A percentile compares a stretch with the other conserved stretches of the same genome.
Conservation (phyloP, 2,797 vertebrate genomes). For the Chiloscyllium punctatum region DNA sequence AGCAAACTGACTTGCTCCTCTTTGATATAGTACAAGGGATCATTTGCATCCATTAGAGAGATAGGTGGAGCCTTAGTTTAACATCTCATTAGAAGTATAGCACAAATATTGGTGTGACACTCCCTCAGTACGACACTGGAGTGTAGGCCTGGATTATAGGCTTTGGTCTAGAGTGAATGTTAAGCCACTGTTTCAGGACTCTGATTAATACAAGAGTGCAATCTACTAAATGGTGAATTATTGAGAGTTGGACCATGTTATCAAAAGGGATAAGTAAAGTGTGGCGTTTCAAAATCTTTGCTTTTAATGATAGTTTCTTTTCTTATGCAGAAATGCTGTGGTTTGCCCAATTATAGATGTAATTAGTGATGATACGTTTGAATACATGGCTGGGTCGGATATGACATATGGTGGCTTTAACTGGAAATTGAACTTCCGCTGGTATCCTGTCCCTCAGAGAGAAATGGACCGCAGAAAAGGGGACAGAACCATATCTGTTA, state of each 20-base stretch:
- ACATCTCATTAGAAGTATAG: background rate
- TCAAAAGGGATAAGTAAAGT: background rate
- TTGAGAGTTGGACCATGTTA: background rate
- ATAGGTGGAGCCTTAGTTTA: background rate
- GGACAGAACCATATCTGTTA: slow-evolving; percentile 89
- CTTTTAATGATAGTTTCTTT: slow-evolving; percentile 31
- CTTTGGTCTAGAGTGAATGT: background rate
- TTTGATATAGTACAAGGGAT: background rate
- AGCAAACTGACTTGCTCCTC: background rate
- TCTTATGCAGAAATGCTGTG: slow-evolving; percentile 65
- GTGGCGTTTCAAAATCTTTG: background rate
- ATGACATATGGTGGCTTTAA: slow-evolving; percentile 98
- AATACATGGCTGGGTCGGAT: slow-evolving; percentile 97
- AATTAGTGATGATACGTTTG: slow-evolving; percentile 95
- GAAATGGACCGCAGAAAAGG: slow-evolving; percentile 97
- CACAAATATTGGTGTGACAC: background rate
- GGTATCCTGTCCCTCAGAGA: slow-evolving; percentile 94
- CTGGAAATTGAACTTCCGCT: slow-evolving; percentile 97
- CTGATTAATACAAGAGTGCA: background rate
- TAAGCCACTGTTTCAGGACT: background rate
- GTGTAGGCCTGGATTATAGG: background rate
- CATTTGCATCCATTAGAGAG: background rate
- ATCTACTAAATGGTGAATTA: background rate
- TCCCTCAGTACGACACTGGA: background rate
- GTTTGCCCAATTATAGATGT: slow-evolving; percentile 84